Conservation (phyloP, 2,888 invertebrate genomes). For the Pristionchus maxplancki region DNA sequence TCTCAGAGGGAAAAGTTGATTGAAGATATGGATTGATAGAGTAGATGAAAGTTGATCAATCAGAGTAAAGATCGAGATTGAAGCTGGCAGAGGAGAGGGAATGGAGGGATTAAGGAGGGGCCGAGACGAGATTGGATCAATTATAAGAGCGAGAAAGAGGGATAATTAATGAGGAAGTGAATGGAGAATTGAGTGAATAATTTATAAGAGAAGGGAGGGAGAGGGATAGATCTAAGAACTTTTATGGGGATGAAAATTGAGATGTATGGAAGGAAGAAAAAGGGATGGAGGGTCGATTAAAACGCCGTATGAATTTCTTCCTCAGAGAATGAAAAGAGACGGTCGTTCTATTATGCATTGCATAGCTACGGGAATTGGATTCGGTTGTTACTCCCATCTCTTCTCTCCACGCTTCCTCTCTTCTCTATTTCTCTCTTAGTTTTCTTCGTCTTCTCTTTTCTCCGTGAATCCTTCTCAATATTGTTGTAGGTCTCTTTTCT, state of each 20-base stretch:
- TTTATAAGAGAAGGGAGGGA: conserved; percentile 1
- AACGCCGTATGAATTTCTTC: neutral
- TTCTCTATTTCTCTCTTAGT: neutral
- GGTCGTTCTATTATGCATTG: neutral
- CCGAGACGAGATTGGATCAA: conserved; percentile 22
- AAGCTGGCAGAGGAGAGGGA: neutral
- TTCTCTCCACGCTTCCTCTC: neutral
- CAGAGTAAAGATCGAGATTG: neutral
- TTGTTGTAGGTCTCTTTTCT: conserved; percentile 22
- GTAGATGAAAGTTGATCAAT: neutral
- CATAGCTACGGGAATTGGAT: conserved; percentile 33
- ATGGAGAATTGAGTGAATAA: conserved; percentile 22
- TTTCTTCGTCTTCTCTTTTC: neutral
- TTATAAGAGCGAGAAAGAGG: conserved; percentile 26
- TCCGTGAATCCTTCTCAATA: conserved; percentile 23
- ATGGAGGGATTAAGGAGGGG: neutral
- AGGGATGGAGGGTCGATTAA: neutral
- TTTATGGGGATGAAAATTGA: neutral
- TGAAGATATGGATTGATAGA: conserved; percentile 5
- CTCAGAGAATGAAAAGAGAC: conserved; percentile 12
- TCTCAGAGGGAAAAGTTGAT: neutral
- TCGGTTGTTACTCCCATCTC: conserved; percentile 35
- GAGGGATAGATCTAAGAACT: neutral
- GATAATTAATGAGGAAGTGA: conserved; percentile 27
- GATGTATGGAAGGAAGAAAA: neutral